Conservation (phyloP, 2,888 invertebrate species). For the Tridacna gigas region DNA sequence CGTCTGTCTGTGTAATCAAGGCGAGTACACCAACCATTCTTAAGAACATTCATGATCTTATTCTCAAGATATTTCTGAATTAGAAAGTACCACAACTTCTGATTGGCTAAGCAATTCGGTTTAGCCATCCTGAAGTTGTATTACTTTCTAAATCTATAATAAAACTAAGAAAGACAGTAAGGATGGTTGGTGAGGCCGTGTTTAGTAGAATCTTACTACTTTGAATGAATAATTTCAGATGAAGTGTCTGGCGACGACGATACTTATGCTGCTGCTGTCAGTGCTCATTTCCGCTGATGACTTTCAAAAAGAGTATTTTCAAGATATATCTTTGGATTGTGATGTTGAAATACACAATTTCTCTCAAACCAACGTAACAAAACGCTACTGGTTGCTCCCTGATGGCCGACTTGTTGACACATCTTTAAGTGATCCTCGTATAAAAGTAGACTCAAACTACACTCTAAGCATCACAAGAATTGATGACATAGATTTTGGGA, state of each 20-base stretch:
- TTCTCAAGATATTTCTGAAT: too few relatives aligned
- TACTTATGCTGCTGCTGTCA: not conserved
- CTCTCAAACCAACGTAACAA: slow-evolving; percentile 14
- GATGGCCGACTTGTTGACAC: slow-evolving; percentile 42
- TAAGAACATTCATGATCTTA: too few relatives aligned
- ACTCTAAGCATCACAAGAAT: slow-evolving; percentile 64
- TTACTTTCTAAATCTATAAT: too few relatives aligned
- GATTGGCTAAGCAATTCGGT: too few relatives aligned
- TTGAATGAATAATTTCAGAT: slow-evolving; percentile 14
- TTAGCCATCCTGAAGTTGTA: too few relatives aligned
- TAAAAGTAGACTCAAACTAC: slow-evolving; percentile 31
- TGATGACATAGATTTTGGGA: slow-evolving; percentile 73
- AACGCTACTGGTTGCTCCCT: slow-evolving; percentile 65
- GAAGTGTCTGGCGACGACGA: not conserved
- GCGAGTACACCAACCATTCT: too few relatives aligned
- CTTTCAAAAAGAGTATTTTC: slow-evolving; percentile 57
- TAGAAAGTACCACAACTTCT: too few relatives aligned
- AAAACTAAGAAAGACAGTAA: too few relatives aligned
- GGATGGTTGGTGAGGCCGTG: too few relatives aligned
- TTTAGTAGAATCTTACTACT: too few relatives aligned
- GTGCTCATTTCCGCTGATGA: slow-evolving; percentile 14
- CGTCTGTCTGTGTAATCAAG: too few relatives aligned
- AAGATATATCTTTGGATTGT: slow-evolving; percentile 52
- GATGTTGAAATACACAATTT: slow-evolving; percentile 43
- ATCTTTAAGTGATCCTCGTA: slow-evolving; percentile 6